Base-by-base conservation (phyloP, 1,140 invertebrate genomes). In the Frieseomelitta varia region DNA sequence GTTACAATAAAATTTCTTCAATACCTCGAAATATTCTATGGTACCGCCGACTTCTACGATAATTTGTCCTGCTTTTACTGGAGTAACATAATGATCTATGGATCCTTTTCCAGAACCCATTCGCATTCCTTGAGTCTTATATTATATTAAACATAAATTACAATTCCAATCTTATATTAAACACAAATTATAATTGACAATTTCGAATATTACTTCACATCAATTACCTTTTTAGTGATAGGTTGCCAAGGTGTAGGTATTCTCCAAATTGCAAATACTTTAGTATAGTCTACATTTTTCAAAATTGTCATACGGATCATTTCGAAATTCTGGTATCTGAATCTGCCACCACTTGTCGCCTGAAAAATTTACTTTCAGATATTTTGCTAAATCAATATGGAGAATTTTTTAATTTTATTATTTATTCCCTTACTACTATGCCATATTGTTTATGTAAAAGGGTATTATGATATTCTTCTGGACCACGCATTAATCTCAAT, bases 1-100 rank as follows among this genome's bases (percentile, higher is more conserved):
- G 12, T 58, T 68, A 27, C 4, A 39, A 39, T 6, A 39, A 56
- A 47, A 15, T 27, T 47, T 56, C 11, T 24, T 56, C 39, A 14
- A 89, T 91, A 99, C 98, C 96, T 99, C 98, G 87, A 95, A 94
- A 95, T 97, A 99, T 94, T 99, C 97, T 91, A 97, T 97, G 92
- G 97, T 96, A 30, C 99, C 99, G 74, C 97, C 99, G 67, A 99
- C 93, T 96, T 99, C 99, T 8, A 99, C 84, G 83, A 99, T 98
- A n/a, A 99, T 97, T 89, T 99, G 95, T 63, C 97, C 98, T 73
- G 97, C 95, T 95, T 98, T 98, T 4, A 99, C 94, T 0, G 99
- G 99, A 15, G 98, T 98, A 0, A 98, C 97, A 94, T 99, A 99
- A 94, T 99, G 98, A 94, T 99, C 96, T 79, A 99, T 99, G n/a